Base-by-base conservation (phyloP, 2,113 vertebrate genomes). In the Callocephalon fimbriatum region DNA sequence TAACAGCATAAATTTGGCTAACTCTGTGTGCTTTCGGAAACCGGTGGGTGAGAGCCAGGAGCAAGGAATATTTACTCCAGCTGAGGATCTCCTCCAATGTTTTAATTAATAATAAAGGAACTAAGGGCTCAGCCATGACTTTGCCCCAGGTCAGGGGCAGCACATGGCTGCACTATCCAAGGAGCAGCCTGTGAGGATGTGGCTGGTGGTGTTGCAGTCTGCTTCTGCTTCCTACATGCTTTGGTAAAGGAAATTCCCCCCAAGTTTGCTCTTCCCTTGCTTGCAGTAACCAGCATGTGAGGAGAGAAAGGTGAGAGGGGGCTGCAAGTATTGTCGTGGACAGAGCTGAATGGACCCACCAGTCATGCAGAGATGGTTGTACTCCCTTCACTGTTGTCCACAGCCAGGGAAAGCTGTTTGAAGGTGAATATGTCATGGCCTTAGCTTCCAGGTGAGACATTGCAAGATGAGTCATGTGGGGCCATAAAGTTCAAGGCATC, bases 41-140 rank as follows among this genome's bases (percentile, higher is more conserved):
- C 40, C 44, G 59, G 65, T 56, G 88, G 51, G 65, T 3, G 0
- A 92, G 86, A 73, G 73, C 92, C 72, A 68, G 92, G 9, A 92
- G 86, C 86, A 78, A 72, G 29, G 83, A 62, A 42, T 83, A 59
- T 88, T 83, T 78, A 40, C 65, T 90, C 68, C 70, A 93, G 54
- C 85, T 75, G 79, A 95, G 37, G 76, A 93, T 84, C 20, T 86
- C 27, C 65, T 93, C 32, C 5, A 3, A 44, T 56, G 56, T 61
- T 93, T 93, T 83, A 88, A 86, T 93, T 95, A 92, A 92, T 65
- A 94, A 65, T 61, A 86, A 86, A 31, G 71, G 67, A 90, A 79
- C 37, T 45, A 42, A 66, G 32, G 61, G 68, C 61, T 93, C 32
- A 47, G 6, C 19, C 14, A n/a, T 51, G 63, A 88, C 82, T 92